Percentiles rank a stretch among this genome's conserved stretches.
phyloP scores from a whole-genome alignment of 1,140 invertebrate genomes.

The Drosophila simulans region DNA sequence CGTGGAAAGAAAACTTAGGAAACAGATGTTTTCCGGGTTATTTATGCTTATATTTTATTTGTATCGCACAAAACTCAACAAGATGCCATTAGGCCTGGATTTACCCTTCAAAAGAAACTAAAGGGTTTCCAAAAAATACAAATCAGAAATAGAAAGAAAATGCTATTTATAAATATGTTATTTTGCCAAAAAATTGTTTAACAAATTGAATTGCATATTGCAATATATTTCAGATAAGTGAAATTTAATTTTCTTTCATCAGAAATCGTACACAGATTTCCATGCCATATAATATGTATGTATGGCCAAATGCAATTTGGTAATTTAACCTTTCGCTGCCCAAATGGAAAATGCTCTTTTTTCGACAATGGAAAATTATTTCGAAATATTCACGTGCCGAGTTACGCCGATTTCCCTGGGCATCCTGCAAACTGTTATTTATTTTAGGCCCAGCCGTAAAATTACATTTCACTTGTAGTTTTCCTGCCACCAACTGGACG shows the following conservation, averaged over 20 bases:
- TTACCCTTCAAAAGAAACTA: background rate
- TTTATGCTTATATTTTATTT: slow-evolving; percentile 53
- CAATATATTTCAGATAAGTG: slow-evolving; percentile 2
- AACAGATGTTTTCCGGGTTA: slow-evolving; percentile 61
- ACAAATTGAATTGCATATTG: background rate
- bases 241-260: slow-evolving; percentile 15
- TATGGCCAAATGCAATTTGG: slow-evolving; percentile 23
- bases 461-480: slow-evolving; percentile 61
- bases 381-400: slow-evolving; percentile 35
- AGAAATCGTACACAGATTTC: slow-evolving; percentile 11
- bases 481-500: slow-evolving; percentile 32
- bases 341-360: slow-evolving; percentile 15
- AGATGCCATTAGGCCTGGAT: background rate
- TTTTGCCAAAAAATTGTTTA: no score
- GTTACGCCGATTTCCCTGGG: background rate
- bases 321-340: slow-evolving; percentile 29
- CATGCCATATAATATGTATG: background rate
- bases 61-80: background rate
- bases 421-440: slow-evolving; percentile 41
- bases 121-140: background rate
- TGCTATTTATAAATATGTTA: no score
- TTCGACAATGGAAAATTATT: slow-evolving; percentile 36
- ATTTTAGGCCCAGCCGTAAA: slow-evolving; percentile 60
- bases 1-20: slow-evolving; percentile 38
- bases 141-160: background rate